Evolutionary conservation across 1,140 invertebrate genomes (phyloP).

Genomic region (Mactra quadrangularis): DNA sequence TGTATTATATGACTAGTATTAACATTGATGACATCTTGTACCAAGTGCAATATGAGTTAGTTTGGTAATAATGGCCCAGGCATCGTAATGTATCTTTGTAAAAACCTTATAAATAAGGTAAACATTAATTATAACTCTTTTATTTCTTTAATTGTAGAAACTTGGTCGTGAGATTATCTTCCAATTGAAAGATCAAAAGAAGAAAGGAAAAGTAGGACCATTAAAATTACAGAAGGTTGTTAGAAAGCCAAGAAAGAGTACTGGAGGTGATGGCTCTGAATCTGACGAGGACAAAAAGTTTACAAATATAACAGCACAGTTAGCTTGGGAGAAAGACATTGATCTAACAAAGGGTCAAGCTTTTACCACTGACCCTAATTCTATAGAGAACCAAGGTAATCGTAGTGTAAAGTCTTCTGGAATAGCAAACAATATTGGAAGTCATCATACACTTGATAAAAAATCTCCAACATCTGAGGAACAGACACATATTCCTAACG

Average conservation of each 20-base stretch:
- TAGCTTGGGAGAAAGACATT: slow-evolving; percentile 82
- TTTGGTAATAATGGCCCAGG: too few species aligned
- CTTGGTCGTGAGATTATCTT: slow-evolving; percentile 74
- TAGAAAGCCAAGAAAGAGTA: slow-evolving; percentile 49
- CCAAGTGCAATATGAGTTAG: too few species aligned
- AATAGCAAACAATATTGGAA: slow-evolving; percentile 38
- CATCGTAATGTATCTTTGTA: too few species aligned
- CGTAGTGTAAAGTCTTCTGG: slow-evolving; percentile 7
- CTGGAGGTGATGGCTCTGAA: slow-evolving; percentile 53
- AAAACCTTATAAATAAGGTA: too few species aligned
- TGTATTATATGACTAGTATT: too few species aligned
- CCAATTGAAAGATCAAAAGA: slow-evolving; percentile 70
- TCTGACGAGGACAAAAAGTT: slow-evolving; percentile 64
- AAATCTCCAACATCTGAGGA: slow-evolving; percentile 23
- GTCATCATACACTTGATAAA: slow-evolving; percentile 19
- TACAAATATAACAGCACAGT: slow-evolving; percentile 73
- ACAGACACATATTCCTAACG: slow-evolving; percentile 56
- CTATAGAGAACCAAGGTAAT: slow-evolving; percentile 61
- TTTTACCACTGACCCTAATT: slow-evolving; percentile 66
- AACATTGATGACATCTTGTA: too few species aligned
- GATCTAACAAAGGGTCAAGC: slow-evolving; percentile 75
- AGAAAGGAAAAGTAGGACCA: slow-evolving; percentile 65
- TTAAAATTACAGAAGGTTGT: slow-evolving; percentile 61
- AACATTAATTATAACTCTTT: too few species aligned
- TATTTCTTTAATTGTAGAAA: slow-evolving; percentile 66